Conservation (phyloP, 2,888 invertebrate genomes). For the Erebia aethiops region DNA sequence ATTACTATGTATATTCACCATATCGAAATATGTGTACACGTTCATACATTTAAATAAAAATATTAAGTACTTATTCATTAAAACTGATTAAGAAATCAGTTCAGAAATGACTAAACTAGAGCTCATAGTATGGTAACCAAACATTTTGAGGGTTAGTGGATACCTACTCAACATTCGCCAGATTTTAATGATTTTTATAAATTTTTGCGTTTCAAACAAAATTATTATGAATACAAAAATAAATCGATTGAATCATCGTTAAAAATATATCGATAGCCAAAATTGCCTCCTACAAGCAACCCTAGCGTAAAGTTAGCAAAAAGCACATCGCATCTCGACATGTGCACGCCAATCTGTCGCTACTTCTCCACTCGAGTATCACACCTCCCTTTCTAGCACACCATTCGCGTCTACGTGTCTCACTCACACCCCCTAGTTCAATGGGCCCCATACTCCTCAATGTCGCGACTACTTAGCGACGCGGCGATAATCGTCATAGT, state of each 20-base stretch:
- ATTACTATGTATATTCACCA: not conserved
- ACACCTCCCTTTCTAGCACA: constrained; percentile 50
- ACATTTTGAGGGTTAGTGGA: not conserved
- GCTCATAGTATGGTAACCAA: no score
- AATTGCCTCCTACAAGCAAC: constrained; percentile 34
- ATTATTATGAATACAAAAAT: not conserved
- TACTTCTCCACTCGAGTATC: constrained; percentile 65
- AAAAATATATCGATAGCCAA: constrained; percentile 16
- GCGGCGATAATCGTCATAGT: constrained; percentile 72
- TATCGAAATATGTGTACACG: constrained; percentile 4
- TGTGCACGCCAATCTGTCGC: constrained; percentile 82
- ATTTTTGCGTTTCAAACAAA: not conserved
- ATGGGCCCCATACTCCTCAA: constrained; percentile 51
- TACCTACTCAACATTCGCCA: no score
- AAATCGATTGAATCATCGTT: not conserved
- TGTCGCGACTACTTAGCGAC: constrained; percentile 75
- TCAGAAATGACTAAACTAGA: no score
- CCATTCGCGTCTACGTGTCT: constrained; percentile 42
- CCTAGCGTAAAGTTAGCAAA: constrained; percentile 62
- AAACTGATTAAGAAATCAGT: no score
- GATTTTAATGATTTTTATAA: no score
- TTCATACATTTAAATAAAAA: not conserved
- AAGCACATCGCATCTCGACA: constrained; percentile 80
- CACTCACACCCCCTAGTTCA: constrained; percentile 52
- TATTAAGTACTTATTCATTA: no score